These are phyloP conservation scores for Sycophila texana DNA, from an alignment of 2,888 invertebrate species.

Conservation along the genomic window DNA sequence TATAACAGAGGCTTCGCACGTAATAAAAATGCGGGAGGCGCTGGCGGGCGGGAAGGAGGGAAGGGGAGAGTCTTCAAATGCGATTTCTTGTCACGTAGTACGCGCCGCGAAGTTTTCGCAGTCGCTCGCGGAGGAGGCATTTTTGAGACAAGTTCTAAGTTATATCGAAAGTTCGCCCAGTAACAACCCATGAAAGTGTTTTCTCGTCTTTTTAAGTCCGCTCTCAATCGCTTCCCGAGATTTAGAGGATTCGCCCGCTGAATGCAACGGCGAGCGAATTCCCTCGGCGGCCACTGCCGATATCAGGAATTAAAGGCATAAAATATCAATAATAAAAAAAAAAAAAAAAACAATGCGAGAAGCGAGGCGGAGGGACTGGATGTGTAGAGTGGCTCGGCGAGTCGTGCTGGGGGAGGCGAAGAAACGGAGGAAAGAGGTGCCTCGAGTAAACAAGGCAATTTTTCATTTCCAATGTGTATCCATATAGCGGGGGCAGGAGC, in stretches of 20 bases:
- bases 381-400: no score
- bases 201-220: conserved; percentile 47
- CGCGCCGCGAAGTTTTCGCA: conserved; percentile 54
- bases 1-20: conserved; percentile 40
- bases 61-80: conserved; percentile 44
- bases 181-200: conserved; percentile 50
- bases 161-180: conserved; percentile 60
- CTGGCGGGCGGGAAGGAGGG: no score
- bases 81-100: conserved; percentile 62
- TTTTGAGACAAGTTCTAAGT: conserved; percentile 61
- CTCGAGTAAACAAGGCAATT: conserved; percentile 33
- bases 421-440: not conserved
- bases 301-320: conserved; percentile 20
- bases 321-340: conserved; percentile 9
- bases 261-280: conserved; percentile 1
- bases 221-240: conserved; percentile 38
- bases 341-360: not conserved
- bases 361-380: not conserved
- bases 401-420: no score
- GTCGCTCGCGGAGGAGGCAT: conserved; percentile 47
- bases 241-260: conserved; percentile 30
- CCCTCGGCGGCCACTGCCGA: not conserved
- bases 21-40: conserved; percentile 42
- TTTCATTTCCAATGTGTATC: conserved; percentile 25
- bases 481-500: not conserved